Conservation (phyloP, 2,797 vertebrate genomes). For the Aulostomus chinensis region DNA sequence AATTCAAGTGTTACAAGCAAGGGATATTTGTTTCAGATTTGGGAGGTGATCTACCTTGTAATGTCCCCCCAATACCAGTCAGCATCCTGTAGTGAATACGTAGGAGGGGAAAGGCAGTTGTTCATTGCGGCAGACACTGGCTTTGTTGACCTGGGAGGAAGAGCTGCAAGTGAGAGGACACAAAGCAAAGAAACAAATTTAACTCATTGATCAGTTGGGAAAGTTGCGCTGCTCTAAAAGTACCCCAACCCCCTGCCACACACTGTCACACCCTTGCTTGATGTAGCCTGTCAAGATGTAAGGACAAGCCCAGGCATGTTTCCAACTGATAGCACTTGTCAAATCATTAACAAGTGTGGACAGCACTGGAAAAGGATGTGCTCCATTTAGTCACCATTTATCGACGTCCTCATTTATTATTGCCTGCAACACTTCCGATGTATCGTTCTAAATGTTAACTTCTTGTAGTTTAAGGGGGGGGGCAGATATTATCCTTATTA, state of each 20-base stretch:
- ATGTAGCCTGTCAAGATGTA: constrained; percentile 48
- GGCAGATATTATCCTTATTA: too few relatives aligned
- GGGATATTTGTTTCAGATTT: not conserved
- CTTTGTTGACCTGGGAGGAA: constrained; percentile 92
- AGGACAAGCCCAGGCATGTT: constrained; percentile 73
- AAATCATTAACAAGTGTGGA: constrained; percentile 39
- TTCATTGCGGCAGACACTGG: constrained; percentile 82
- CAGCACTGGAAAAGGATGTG: constrained; percentile 18
- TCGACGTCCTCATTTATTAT: too few relatives aligned
- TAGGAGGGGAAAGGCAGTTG: constrained; percentile 73
- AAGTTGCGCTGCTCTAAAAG: constrained; percentile 11
- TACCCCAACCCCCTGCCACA: not conserved
- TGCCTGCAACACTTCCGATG: too few relatives aligned
- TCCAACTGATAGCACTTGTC: constrained; percentile 49
- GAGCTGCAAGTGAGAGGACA: constrained; percentile 74
- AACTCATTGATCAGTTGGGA: too few relatives aligned
- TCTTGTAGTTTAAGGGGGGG: too few relatives aligned
- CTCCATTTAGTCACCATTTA: too few relatives aligned
- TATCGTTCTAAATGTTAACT: too few relatives aligned
- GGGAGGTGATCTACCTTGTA: constrained; percentile 82
- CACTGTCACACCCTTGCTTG: constrained; percentile 40
- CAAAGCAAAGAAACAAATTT: not conserved
- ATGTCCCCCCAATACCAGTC: constrained; percentile 99
- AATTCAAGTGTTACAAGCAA: too few relatives aligned
- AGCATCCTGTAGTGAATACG: constrained; percentile 86